Conservation (phyloP, 2,888 invertebrate genomes). For the Hylaea fasciaria region DNA sequence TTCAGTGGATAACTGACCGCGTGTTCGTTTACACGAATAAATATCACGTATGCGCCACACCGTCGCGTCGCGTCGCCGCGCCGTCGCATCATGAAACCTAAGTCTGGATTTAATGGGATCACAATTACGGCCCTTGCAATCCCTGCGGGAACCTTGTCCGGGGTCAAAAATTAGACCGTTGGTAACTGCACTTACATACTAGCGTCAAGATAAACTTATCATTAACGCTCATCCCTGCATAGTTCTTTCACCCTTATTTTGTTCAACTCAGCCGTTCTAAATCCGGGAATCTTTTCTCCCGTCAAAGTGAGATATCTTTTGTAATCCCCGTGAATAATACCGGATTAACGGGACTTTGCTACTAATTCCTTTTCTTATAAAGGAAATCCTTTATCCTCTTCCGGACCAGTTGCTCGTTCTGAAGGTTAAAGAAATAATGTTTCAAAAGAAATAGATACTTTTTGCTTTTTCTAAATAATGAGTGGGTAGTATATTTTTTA, state of each 20-base stretch:
- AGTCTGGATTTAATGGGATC: no score
- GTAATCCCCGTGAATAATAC: slow-evolving; percentile 74
- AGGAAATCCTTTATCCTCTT: slow-evolving; percentile 65
- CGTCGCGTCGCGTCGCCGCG: no score
- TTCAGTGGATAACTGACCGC: no score
- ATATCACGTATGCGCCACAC: no score
- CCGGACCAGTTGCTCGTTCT: slow-evolving; percentile 48
- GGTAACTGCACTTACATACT: no score
- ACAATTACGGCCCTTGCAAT: no score
- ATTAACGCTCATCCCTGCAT: slow-evolving; percentile 3
- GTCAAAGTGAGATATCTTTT: slow-evolving; percentile 73
- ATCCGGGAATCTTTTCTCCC: slow-evolving; percentile 56
- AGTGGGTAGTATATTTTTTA: slow-evolving; percentile 26
- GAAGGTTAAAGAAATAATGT: slow-evolving; percentile 47
- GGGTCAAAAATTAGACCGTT: no score
- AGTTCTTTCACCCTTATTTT: slow-evolving; percentile 29
- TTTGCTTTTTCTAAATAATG: slow-evolving; percentile 41
- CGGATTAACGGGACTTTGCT: slow-evolving; percentile 68
- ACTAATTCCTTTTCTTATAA: slow-evolving; percentile 65
- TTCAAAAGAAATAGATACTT: slow-evolving; percentile 39
- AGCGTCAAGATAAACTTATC: not conserved
- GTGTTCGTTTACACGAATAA: no score
- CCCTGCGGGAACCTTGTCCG: no score
- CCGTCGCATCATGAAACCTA: no score
- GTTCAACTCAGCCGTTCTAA: slow-evolving; percentile 20